phyloP scores from a whole-genome alignment of 1,140 invertebrate genomes.

The Drosophila kurseongensis region DNA sequence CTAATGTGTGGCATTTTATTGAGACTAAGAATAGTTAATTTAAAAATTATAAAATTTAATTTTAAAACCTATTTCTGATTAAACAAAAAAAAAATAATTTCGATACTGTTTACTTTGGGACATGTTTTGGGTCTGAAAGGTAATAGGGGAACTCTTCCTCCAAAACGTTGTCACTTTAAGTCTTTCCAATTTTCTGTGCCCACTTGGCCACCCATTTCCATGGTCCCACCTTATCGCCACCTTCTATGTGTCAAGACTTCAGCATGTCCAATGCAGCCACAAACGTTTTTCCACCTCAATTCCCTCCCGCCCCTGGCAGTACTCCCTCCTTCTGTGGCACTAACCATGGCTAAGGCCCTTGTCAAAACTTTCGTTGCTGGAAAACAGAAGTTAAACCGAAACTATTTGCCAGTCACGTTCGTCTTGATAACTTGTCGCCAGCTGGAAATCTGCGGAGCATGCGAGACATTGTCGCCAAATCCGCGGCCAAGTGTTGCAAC shows the following conservation, averaged over 20 bases:
- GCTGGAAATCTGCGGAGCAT: slow-evolving; percentile 75
- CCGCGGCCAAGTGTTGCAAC: slow-evolving; percentile 74
- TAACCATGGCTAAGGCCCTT: slow-evolving; percentile 14
- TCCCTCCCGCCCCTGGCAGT: not conserved
- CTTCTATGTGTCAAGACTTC: slow-evolving; percentile 27
- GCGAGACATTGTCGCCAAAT: slow-evolving; percentile 76
- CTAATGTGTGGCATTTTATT: too few species aligned
- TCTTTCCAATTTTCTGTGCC: not conserved
- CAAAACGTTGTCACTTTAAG: not conserved
- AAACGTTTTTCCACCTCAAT: slow-evolving; percentile 42
- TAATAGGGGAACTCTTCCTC: not conserved
- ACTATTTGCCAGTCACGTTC: slow-evolving; percentile 80
- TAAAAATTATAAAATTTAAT: too few species aligned
- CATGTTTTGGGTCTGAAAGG: too few species aligned
- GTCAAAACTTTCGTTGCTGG: slow-evolving; percentile 47
- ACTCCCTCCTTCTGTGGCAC: not conserved
- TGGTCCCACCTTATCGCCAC: slow-evolving; percentile 15
- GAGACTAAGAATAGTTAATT: too few species aligned
- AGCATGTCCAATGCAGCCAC: slow-evolving; percentile 30
- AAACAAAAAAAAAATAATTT: too few species aligned
- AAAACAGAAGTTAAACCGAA: slow-evolving; percentile 66
- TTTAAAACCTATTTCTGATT: too few species aligned
- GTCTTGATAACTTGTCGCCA: slow-evolving; percentile 81
- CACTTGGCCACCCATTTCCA: slow-evolving; percentile 1
- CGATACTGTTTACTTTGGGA: not conserved